Evolutionary conservation across 2,113 vertebrate species (phyloP).

Genomic region (Chaetodon auriga): DNA sequence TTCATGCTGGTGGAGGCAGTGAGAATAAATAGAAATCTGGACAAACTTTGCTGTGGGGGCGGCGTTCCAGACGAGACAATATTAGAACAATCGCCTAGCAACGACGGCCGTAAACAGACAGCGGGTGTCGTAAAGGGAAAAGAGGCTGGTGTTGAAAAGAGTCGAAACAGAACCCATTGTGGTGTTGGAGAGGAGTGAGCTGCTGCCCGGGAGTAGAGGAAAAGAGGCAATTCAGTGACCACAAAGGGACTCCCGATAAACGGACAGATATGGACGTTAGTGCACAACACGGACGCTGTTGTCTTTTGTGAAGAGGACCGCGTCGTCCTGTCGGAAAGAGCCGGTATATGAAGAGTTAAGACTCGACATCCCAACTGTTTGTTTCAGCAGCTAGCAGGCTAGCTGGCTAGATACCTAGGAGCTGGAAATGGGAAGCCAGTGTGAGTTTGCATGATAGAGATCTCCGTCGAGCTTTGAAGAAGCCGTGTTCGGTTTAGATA

Average conservation of each 20-base stretch:
- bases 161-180: constrained; percentile 80
- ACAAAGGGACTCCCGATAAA: constrained; percentile 27
- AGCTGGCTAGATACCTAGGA: constrained; percentile 75
- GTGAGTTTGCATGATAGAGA: constrained; percentile 68
- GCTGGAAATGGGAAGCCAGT: constrained; percentile 64
- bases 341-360: constrained; percentile 80
- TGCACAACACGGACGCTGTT: constrained; percentile 4
- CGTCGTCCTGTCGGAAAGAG: constrained; percentile 53
- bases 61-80: constrained; percentile 59
- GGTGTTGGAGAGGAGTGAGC: constrained; percentile 77
- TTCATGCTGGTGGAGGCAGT: neutral
- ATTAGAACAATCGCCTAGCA: constrained; percentile 76
- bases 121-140: constrained; percentile 78
- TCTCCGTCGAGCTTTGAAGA: constrained; percentile 47
- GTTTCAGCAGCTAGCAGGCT: constrained; percentile 83
- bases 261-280: constrained; percentile 49
- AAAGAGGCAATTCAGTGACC: constrained; percentile 26
- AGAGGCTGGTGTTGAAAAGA: constrained; percentile 80
- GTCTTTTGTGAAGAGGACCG: constrained; percentile 56
- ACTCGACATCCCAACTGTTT: constrained; percentile 79
- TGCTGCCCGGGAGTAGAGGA: constrained; percentile 45
- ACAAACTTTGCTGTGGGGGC: constrained; percentile 59
- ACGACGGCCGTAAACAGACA: constrained; percentile 76
- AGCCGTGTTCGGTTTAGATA: constrained; percentile 12
- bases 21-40: constrained; percentile 25